These are phyloP conservation scores for Calameuta pallipes DNA, from an alignment of 2,888 invertebrate genomes.

Conservation along the genomic window DNA sequence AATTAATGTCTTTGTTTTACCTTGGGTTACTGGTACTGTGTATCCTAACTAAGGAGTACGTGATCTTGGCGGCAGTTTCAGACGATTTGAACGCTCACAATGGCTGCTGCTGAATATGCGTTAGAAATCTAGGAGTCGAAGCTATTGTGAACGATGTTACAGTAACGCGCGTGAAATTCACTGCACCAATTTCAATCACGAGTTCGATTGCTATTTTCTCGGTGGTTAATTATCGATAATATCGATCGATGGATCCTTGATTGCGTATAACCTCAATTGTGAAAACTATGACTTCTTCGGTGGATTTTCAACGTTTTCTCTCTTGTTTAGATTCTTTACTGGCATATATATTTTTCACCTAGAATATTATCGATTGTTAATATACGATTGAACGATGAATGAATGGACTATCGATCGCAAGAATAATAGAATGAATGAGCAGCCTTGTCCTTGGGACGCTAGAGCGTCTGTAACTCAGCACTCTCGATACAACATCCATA, in stretches of 20 bases:
- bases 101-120: constrained; percentile 6
- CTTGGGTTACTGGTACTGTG: background rate
- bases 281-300: background rate
- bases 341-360: background rate
- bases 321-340: background rate
- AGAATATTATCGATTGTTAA: background rate
- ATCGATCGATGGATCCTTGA: background rate
- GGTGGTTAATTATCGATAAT: background rate
- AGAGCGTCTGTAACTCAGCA: constrained; percentile 38
- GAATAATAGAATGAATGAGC: constrained; percentile 37
- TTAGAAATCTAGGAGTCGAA: background rate
- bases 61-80: constrained; percentile 28
- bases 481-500: constrained; percentile 30
- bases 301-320: background rate
- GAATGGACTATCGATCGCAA: constrained; percentile 33
- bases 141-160: background rate
- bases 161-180: background rate
- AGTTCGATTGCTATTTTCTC: constrained; percentile 1
- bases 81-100: constrained; percentile 39
- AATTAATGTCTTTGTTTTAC: background rate
- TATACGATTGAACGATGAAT: constrained; percentile 5
- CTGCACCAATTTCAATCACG: background rate
- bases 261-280: background rate
- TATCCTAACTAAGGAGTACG: constrained; percentile 9
- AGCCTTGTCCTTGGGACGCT: constrained; percentile 35